Evolutionary conservation across 1,140 invertebrate genomes (phyloP), one percentile per base, ranked within the genome.

Genomic region (Drosophila willistoni): DNA sequence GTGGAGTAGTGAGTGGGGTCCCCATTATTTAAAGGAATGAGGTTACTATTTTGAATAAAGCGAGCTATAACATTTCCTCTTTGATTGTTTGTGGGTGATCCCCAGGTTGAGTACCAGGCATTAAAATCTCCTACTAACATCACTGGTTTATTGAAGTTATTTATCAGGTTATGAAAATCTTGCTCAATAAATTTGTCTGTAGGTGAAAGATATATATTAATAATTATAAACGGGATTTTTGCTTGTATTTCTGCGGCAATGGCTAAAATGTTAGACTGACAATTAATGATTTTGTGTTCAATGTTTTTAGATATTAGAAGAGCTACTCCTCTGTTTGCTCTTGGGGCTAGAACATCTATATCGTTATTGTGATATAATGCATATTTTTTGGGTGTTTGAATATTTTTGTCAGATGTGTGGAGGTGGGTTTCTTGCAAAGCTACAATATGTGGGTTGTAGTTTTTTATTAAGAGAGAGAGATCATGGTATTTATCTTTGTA

Each of bases 41-140:
- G 14, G 12, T 33, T 39, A 12, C 22, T 29, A 9, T 66, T 29
- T 56, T 14, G 34, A 14, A 66, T 55, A 34, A 66, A 66, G 10
- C 33, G 56, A 7, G 17, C 17, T 2, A 57, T 13, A 17, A 19
- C 7, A 19, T 67, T 56, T 29, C 54, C 47, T 41, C 51, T 57
- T 36, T 13, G 55, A 22, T 57, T 59, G 33, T 39, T 67, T 22
- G 10, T 42, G 17, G 54, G 22, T n/a, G 64, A 67, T 13, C 64
- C 64, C 64, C 64, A 67, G 41, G 3, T n/a, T 34, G 25, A 42
- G 44, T 67, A 34, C 65, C 65, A 67, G 36, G 33, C 42, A 41
- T 59, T 67, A 29, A 68, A 42, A 19, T 60, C 66, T n/a, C 66
- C 57, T 59, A 47, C 10, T 9, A 68, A 13, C 6, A 60, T 29